Percentiles rank a stretch among this genome's conserved stretches.
Conservation (phyloP, 2,113 vertebrate species). For the Orycteropus afer region DNA sequence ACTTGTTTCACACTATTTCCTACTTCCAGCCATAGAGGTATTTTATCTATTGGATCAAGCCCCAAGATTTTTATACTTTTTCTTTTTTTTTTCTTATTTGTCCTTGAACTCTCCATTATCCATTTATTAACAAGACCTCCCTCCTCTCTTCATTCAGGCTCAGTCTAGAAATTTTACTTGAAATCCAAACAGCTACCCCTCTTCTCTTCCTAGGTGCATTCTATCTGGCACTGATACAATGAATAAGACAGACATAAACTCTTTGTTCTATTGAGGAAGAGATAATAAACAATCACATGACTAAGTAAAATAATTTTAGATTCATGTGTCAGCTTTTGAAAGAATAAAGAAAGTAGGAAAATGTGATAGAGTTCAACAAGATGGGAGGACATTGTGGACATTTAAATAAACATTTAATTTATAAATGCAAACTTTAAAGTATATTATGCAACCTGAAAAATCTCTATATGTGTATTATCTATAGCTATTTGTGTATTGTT, state of each 20-base stretch:
- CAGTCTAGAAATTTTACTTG: background rate
- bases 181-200: background rate
- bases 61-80: background rate
- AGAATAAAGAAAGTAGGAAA: background rate
- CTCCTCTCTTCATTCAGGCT: background rate
- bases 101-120: background rate
- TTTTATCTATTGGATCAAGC: background rate
- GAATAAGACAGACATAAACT: background rate
- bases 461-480: background rate
- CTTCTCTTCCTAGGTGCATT: background rate
- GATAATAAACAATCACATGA: background rate
- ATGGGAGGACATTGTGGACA: background rate
- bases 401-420: background rate
- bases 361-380: background rate
- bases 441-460: background rate
- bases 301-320: background rate
- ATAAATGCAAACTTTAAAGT: background rate
- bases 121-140: background rate
- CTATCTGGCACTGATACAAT: accelerated
- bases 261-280: background rate
- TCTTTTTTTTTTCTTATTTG: background rate
- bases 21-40: background rate
- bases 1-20: background rate
- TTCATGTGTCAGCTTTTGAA: background rate
- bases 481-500: background rate